A percentile compares a stretch with the other conserved stretches of the same genome.
These are phyloP conservation scores for Puntigrus tetrazona DNA, from an alignment of 2,113 vertebrate genomes.

Conservation along the genomic window DNA sequence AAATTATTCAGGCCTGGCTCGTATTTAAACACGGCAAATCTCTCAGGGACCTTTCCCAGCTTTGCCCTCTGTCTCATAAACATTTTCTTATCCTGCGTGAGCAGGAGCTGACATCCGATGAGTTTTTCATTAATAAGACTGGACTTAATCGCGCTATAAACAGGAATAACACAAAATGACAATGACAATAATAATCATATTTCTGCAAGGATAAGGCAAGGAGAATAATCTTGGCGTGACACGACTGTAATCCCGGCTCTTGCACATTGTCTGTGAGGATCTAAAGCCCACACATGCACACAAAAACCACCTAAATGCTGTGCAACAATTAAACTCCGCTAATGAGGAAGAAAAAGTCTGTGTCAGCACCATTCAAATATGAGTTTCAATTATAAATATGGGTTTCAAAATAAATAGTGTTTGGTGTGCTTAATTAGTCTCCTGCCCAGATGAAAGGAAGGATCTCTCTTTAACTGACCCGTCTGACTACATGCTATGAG, in stretches of 20 bases:
- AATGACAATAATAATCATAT: conserved; percentile 54
- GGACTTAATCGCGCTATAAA: conserved; percentile 67
- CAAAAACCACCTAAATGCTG: background rate
- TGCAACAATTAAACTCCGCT: conserved; percentile 15
- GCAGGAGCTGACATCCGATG: conserved; percentile 74
- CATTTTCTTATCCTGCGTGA: conserved; percentile 61
- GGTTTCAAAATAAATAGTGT: conserved; percentile 7
- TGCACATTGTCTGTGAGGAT: conserved; percentile 49
- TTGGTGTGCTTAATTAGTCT: background rate
- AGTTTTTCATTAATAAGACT: conserved; percentile 77
- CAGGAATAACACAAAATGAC: conserved; percentile 70
- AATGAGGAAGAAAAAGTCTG: background rate
- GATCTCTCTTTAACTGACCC: background rate
- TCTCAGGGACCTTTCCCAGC: conserved; percentile 16
- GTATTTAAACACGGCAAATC: conserved; percentile 47
- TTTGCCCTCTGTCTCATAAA: conserved; percentile 70
- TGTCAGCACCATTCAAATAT: background rate
- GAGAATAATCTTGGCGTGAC: conserved; percentile 44
- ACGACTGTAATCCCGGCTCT: conserved; percentile 52
- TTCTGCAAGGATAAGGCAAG: conserved; percentile 59
- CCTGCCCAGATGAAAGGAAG: background rate
- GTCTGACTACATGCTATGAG: background rate
- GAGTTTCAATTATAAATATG: background rate
- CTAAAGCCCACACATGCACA: conserved; percentile 29
- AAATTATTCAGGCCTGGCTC: conserved; percentile 38